These are phyloP conservation scores for Indicator indicator DNA, from an alignment of 2,113 vertebrate genomes.

Conservation along the genomic window DNA sequence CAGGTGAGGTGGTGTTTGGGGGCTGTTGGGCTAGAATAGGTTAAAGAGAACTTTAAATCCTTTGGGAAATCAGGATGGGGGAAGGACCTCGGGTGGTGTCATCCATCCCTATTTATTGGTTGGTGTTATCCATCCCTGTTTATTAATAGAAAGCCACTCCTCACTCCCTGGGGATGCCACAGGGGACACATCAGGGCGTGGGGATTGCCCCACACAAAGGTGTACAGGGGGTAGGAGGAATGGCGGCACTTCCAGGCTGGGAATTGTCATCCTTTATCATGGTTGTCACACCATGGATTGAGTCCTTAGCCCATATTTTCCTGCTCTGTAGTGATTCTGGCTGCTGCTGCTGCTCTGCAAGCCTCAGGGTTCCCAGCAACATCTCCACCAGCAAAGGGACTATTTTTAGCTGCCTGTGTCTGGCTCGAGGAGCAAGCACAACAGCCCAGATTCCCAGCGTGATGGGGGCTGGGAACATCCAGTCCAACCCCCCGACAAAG, in stretches of 20 bases:
- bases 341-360: accelerated
- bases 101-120: no score
- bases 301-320: background rate
- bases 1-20: constrained; percentile 75
- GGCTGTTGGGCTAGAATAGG: background rate
- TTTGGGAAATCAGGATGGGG: background rate
- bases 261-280: accelerated
- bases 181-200: background rate
- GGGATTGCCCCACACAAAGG: background rate
- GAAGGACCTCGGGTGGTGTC: background rate
- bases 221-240: background rate
- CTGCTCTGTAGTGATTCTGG: accelerated
- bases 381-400: background rate
- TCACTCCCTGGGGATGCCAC: background rate
- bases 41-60: background rate
- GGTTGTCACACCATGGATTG: background rate
- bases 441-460: background rate
- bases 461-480: background rate
- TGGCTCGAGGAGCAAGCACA: background rate
- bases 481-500: background rate
- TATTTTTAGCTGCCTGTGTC: background rate
- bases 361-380: accelerated
- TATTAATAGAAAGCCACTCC: background rate
- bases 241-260: background rate
- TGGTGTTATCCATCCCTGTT: background rate